phyloP scores from a whole-genome alignment of 1,140 invertebrate genomes.

The Papilio glaucus region DNA sequence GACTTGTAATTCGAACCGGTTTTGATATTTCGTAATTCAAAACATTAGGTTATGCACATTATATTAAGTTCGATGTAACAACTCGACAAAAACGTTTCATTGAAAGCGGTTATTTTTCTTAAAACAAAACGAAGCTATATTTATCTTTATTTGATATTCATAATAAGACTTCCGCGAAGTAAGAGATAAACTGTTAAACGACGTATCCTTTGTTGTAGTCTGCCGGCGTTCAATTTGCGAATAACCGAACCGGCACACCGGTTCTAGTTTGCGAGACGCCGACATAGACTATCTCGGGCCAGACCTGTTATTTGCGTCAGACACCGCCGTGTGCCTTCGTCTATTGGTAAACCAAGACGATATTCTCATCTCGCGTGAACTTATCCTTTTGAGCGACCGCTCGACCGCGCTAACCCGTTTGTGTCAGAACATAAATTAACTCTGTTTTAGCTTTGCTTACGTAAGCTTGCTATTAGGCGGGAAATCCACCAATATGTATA shows the following conservation, averaged over 20 bases:
- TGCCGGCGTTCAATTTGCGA: constrained; percentile 53
- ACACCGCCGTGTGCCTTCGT: constrained; percentile 43
- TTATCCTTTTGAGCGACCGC: constrained; percentile 51
- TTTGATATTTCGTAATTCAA: not conserved
- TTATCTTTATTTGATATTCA: not conserved
- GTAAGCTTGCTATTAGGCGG: not conserved
- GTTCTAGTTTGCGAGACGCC: constrained; percentile 42
- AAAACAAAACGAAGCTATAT: not conserved
- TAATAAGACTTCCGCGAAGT: constrained; percentile 14
- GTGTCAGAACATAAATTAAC: constrained; percentile 37
- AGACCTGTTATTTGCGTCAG: constrained; percentile 64
- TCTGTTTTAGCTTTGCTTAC: constrained; percentile 11
- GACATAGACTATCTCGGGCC: constrained; percentile 45
- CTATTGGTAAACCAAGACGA: constrained; percentile 58
- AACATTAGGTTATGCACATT: not conserved
- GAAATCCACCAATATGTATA: constrained; percentile 2
- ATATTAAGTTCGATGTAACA: too few species aligned
- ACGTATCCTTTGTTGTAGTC: constrained; percentile 44
- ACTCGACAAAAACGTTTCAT: too few species aligned
- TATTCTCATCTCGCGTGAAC: constrained; percentile 61
- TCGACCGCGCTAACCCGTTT: constrained; percentile 48
- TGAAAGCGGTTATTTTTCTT: not conserved
- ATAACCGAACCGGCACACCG: constrained; percentile 31
- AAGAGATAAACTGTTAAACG: constrained; percentile 38
- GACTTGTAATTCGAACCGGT: not conserved